Conservation (phyloP, 2,888 invertebrate species). For the Brenthis daphne region DNA sequence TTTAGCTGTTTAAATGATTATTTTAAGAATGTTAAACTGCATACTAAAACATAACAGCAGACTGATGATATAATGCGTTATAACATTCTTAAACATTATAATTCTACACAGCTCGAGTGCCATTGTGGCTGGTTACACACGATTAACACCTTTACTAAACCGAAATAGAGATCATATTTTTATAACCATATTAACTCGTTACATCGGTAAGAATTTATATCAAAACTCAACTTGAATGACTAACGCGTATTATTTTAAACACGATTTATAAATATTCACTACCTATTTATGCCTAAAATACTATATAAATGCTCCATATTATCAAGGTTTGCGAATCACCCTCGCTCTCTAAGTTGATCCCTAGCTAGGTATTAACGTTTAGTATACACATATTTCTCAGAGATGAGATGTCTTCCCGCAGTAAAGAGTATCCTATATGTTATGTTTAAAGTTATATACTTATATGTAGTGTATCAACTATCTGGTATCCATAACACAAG, state of each 20-base stretch:
- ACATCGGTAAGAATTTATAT: conserved; percentile 14
- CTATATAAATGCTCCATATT: too few species aligned
- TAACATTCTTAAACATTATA: conserved; percentile 21
- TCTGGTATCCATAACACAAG: too few species aligned
- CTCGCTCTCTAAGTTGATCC: too few species aligned
- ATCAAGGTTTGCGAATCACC: too few species aligned
- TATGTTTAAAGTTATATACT: too few species aligned
- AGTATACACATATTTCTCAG: too few species aligned
- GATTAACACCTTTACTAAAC: neutral
- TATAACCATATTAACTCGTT: neutral
- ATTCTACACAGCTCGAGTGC: conserved; percentile 8
- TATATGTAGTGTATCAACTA: too few species aligned
- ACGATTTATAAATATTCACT: neutral
- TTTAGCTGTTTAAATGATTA: too few species aligned
- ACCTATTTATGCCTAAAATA: too few species aligned
- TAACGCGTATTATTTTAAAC: neutral
- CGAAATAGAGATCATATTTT: neutral
- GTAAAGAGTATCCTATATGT: too few species aligned
- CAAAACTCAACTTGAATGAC: conserved; percentile 1
- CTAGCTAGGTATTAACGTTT: too few species aligned
- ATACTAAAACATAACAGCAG: neutral
- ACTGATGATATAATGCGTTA: conserved; percentile 24
- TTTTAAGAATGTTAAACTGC: neutral
- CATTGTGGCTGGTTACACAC: conserved; percentile 17
- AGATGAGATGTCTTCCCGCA: too few species aligned